Conservation (phyloP, 2,113 vertebrate species). For the Typhlomys cinereus region DNA sequence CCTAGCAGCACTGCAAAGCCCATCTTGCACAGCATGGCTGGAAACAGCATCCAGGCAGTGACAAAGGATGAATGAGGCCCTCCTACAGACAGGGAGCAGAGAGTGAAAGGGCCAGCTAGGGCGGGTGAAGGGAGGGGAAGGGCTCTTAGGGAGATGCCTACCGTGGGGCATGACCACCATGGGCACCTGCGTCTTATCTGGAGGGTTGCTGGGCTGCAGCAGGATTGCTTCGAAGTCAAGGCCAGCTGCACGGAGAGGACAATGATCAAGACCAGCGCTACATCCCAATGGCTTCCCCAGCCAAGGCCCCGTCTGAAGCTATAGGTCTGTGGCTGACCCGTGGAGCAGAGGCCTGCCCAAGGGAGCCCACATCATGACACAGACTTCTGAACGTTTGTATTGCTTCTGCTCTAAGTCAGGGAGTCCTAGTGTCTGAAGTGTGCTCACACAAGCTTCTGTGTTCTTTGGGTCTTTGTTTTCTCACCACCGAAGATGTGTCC, state of each 20-base stretch:
- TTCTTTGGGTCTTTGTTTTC: not conserved
- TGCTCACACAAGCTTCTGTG: not conserved
- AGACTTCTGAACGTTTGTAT: not conserved
- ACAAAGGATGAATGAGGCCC: constrained; percentile 93
- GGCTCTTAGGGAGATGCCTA: constrained; percentile 76
- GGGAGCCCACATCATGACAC: not conserved
- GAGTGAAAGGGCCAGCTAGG: not conserved
- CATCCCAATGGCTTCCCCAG: not conserved
- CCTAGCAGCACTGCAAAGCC: constrained; percentile 93
- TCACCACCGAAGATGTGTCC: not conserved
- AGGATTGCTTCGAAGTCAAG: constrained; percentile 94
- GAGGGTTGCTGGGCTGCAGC: constrained; percentile 87
- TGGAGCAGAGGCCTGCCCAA: not conserved
- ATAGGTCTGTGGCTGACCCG: not conserved
- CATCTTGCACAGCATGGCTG: constrained; percentile 89
- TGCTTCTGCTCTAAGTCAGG: not conserved
- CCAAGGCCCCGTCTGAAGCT: not conserved
- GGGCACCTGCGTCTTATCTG: constrained; percentile 86
- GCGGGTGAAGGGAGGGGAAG: not conserved
- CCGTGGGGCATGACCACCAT: constrained; percentile 94
- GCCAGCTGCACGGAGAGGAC: constrained; percentile 83
- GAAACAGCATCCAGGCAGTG: constrained; percentile 91
- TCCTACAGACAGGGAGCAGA: constrained; percentile 81
- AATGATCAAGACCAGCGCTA: not conserved
- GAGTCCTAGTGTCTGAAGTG: not conserved